phyloP scores from a whole-genome alignment of 2,113 vertebrate genomes.

The Thymallus thymallus region DNA sequence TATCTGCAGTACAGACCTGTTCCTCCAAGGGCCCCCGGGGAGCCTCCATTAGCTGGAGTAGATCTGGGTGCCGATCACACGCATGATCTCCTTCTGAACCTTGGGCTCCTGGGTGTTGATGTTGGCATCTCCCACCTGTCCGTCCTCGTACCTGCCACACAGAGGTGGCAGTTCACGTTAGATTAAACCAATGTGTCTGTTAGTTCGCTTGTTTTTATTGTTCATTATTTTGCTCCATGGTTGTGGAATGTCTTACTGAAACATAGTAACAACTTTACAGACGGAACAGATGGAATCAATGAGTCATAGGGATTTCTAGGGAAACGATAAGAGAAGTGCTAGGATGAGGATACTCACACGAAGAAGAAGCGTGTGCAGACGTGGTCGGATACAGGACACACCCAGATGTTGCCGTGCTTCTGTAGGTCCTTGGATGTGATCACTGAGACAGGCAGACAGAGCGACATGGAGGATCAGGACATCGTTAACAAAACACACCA shows the following conservation, averaged over 20 bases:
- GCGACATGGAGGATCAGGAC: neutral
- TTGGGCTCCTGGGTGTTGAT: slow-evolving; percentile 99
- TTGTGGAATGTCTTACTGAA: no score
- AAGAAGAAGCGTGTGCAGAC: slow-evolving; percentile 99
- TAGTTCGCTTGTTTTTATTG: no score
- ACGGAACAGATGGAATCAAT: no score
- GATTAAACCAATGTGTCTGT: no score
- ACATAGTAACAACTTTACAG: no score
- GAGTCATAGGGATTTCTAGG: neutral
- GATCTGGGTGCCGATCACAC: slow-evolving; percentile 98
- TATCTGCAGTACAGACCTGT: slow-evolving; percentile 36
- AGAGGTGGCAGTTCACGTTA: neutral
- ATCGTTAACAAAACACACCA: neutral
- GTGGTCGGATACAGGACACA: slow-evolving; percentile 97
- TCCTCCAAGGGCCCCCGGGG: slow-evolving; percentile 25
- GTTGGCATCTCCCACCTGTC: slow-evolving; percentile 98
- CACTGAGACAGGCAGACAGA: slow-evolving; percentile 70
- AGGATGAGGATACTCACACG: slow-evolving; percentile 82
- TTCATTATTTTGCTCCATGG: no score
- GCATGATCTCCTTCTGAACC: slow-evolving; percentile 99
- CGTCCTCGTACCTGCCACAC: slow-evolving; percentile 90
- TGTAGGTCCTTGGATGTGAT: slow-evolving; percentile 99
- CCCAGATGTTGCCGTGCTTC: slow-evolving; percentile 99
- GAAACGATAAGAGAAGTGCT: neutral
- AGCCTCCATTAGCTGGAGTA: slow-evolving; percentile 89